Evolutionary conservation across 2,888 invertebrate genomes (phyloP).

Genomic region (Apotomis betuletana): DNA sequence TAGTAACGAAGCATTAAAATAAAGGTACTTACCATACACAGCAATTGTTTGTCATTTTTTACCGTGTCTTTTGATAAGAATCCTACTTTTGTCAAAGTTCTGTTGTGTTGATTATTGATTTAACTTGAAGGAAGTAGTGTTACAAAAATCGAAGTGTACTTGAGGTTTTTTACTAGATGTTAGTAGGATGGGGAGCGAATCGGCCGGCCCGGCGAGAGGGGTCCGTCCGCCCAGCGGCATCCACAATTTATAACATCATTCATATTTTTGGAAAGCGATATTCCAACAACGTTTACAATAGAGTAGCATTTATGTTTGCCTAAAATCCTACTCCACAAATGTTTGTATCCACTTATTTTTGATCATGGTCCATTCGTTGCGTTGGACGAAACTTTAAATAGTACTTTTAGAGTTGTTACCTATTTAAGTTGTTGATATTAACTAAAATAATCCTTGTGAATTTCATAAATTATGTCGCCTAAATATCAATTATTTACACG

Average conservation of each 20-base stretch:
- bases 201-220: slow-evolving; percentile 1
- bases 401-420: slow-evolving; percentile 18
- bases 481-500: slow-evolving; percentile 61
- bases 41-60: slow-evolving; percentile 53
- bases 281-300: slow-evolving; percentile 48
- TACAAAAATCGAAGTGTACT: slow-evolving; percentile 60
- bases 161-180: slow-evolving; percentile 57
- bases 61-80: slow-evolving; percentile 55
- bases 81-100: slow-evolving; percentile 71
- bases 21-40: slow-evolving; percentile 50
- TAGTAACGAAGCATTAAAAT: slow-evolving; percentile 50
- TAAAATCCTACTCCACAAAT: slow-evolving; percentile 45
- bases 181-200: slow-evolving; percentile 33
- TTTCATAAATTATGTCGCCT: slow-evolving; percentile 56
- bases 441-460: slow-evolving; percentile 49
- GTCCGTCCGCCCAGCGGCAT: slow-evolving; percentile 29
- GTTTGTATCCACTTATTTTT: slow-evolving; percentile 45
- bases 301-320: slow-evolving; percentile 52
- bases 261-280: slow-evolving; percentile 62
- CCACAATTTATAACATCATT: slow-evolving; percentile 42
- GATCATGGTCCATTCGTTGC: slow-evolving; percentile 9
- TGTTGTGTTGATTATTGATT: slow-evolving; percentile 61
- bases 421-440: slow-evolving; percentile 42
- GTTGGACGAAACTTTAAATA: slow-evolving; percentile 3
- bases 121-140: slow-evolving; percentile 56